Base-by-base conservation (phyloP, 2,797 vertebrate species). In the Sciurus carolinensis region DNA sequence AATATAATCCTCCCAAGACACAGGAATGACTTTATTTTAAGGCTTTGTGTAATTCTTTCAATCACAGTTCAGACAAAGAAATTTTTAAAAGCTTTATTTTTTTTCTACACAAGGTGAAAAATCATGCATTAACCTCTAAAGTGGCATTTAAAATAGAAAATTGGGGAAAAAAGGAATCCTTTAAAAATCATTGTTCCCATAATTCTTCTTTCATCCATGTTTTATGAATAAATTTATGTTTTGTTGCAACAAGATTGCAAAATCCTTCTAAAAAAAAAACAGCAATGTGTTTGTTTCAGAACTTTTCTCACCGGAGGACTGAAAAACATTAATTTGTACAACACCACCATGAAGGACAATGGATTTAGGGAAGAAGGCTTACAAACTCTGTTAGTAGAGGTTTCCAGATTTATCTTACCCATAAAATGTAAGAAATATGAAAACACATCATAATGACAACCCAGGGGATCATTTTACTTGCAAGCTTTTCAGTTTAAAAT, bases 221-320 rank as follows among this genome's bases (percentile, higher is more conserved):
- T 94, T 96, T 87, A 81, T 87, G 66, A 92, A 36, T 69, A 72
- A 84, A 87, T 95, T 97, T 97, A 90, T 94, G 72, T 57, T 96
- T 95, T 95, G 83, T 97, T 89, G 72, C 54, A 88, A 66, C 18
- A 47, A 82, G 79, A 75, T 95, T 97, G 72, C 72, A 90, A 96
- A 95, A 97, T 89, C 30, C 42, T 82, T 91, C 36, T 30, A 66
- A 82, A 95, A 88, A 82, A 95, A 88, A 86, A 83, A 67, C 24
- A 54, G 88, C 36, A 75, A 88, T 30, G 71, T 85, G 33, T 24
- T n/a, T 80, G 95, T 90, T 91, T 95, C 7, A 69, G 72, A 96
- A 79, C 18, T 91, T 93, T 62, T 30, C 3, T 92, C 87, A 67
- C 36, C 69, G 57, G 62, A 79, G 7, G 44, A 44, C 81, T 75